Evolutionary conservation across 2,797 vertebrate genomes (phyloP), one percentile per base, ranked within the genome.

Genomic region (Morus bassanus): DNA sequence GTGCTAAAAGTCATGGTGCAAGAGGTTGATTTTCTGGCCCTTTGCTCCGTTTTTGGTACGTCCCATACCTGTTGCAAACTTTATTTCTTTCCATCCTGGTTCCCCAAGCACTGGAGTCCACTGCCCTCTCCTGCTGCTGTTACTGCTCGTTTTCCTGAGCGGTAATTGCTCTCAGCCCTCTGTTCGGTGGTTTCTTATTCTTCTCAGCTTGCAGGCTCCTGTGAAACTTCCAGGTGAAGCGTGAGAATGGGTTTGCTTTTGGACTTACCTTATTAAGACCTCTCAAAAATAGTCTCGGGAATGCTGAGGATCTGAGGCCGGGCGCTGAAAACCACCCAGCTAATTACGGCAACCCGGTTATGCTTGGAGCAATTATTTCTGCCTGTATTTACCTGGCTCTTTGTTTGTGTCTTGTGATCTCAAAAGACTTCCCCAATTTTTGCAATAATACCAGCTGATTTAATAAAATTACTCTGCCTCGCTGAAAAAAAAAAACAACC

Each of bases 81-180:
- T 39, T 45, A 0, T 4, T 70, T 72, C 19, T 76, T 56, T 15
- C 74, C 57, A 5, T 70, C 22, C 28, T 45, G 41, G 27, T 39
- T 79, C 45, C 60, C n/a, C 28, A 3, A 48, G 54, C 59, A 2
- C 31, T 0, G 0, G 48, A 5, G 8, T 50, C 43, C 91, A 51
- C 37, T 69, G 46, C 33, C 33, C 11, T 51, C 21, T 89, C 54
- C 73, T 2, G 3, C 37, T 0, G 0, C 56, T 43, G 14, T 37
- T n/a, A 2, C 6, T 0, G 0, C 31, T 78, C 1, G 0, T 73
- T 89, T 50, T 63, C 45, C 46, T 8, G 18, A 57, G 67, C 5
- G 1, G 37, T 69, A 1, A 41, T 82, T 94, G 59, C 39, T 69
- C 72, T 50, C 28, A 17, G 1, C 27, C 46, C 30, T 12, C 30